Conservation (phyloP, 2,113 vertebrate genomes). For the Mixornis gularis region DNA sequence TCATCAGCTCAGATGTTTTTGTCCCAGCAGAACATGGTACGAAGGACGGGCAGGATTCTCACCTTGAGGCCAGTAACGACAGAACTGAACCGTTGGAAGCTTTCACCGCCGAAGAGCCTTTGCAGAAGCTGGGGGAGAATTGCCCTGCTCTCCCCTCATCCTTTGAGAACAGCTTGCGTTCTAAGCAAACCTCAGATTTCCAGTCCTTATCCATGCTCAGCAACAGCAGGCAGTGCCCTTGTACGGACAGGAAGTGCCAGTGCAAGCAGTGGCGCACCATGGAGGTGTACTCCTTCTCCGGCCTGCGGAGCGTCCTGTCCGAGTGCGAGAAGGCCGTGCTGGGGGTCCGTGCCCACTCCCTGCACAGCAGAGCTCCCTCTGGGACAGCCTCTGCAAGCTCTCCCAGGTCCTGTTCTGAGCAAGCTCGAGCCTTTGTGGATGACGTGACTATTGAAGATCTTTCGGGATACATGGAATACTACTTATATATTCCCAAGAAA, state of each 20-base stretch:
- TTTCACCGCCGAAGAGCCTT: constrained; percentile 47
- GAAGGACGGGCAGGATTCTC: constrained; percentile 62
- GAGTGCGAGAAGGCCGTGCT: constrained; percentile 73
- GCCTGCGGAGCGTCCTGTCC: constrained; percentile 73
- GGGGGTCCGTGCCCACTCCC: constrained; percentile 41
- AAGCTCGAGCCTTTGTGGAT: constrained; percentile 82
- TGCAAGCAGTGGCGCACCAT: constrained; percentile 65
- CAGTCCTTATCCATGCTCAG: constrained; percentile 82
- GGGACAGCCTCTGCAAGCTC: constrained; percentile 42
- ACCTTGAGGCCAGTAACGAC: constrained; percentile 68
- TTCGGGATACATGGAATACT: constrained; percentile 97
- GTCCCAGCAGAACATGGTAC: constrained; percentile 68
- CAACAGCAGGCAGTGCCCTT: constrained; percentile 58
- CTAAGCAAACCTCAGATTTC: constrained; percentile 81
- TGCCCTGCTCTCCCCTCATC: constrained; percentile 29
- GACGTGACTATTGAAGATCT: constrained; percentile 99
- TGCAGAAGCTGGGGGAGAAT: constrained; percentile 44
- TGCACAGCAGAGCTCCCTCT: constrained; percentile 33
- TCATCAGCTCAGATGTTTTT: constrained; percentile 35
- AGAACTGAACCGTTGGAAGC: constrained; percentile 58
- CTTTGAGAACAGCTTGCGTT: constrained; percentile 61
- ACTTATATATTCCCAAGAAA: constrained; percentile 88
- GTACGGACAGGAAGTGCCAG: constrained; percentile 61
- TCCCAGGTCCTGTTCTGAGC: constrained; percentile 78
- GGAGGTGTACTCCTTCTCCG: constrained; percentile 81